These are phyloP conservation scores for Bibio marci DNA, from an alignment of 2,888 invertebrate species.

Conservation along the genomic window DNA sequence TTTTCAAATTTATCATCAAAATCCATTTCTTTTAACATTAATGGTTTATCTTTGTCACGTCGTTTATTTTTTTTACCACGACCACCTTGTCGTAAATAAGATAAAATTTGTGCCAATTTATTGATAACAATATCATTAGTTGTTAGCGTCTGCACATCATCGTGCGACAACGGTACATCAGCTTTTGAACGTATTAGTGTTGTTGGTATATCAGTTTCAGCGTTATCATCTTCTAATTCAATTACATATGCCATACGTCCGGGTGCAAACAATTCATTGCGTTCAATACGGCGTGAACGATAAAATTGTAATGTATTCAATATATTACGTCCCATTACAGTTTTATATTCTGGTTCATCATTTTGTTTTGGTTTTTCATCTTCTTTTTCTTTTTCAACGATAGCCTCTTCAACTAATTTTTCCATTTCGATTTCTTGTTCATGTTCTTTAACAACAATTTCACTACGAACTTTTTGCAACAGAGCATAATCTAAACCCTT, in stretches of 20 bases:
- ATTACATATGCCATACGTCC: constrained; percentile 98
- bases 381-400: constrained; percentile 28
- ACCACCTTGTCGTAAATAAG: constrained; percentile 82
- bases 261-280: constrained; percentile 84
- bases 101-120: constrained; percentile 90
- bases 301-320: constrained; percentile 23
- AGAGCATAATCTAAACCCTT: constrained; percentile 91
- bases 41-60: constrained; percentile 19
- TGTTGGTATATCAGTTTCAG: constrained; percentile 87
- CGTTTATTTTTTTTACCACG: constrained; percentile 61
- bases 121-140: constrained; percentile 85
- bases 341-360: constrained; percentile 60
- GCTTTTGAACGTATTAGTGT: constrained; percentile 84
- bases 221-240: constrained; percentile 78
- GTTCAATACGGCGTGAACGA: constrained; percentile 50
- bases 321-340: constrained; percentile 63
- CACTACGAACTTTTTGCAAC: constrained; percentile 84
- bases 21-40: constrained; percentile 9
- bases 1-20: no score
- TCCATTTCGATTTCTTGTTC: constrained; percentile 74
- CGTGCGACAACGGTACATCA: constrained; percentile 63
- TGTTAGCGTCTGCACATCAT: constrained; percentile 41
- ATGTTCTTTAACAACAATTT: constrained; percentile 59
- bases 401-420: constrained; percentile 41
- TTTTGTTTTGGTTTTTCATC: constrained; percentile 19